A percentile compares a stretch with the other conserved stretches of the same genome.
Evolutionary conservation across 2,888 invertebrate species (phyloP).

Genomic region (Teleiodes luculella): DNA sequence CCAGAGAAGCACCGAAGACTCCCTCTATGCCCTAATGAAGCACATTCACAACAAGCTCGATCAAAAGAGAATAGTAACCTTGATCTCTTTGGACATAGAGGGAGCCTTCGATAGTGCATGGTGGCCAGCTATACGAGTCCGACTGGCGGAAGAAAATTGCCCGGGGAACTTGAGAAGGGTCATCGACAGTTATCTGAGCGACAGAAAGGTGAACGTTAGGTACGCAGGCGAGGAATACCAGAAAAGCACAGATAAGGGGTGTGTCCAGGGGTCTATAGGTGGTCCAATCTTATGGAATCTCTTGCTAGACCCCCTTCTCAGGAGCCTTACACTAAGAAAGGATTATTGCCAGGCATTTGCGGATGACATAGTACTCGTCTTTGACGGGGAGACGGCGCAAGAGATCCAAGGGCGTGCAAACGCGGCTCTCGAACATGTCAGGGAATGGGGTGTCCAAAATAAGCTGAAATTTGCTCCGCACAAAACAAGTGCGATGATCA

Average conservation of each 20-base stretch:
- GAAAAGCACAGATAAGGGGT: not conserved
- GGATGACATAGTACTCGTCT: not conserved
- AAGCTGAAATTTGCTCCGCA: not conserved
- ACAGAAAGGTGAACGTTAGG: not conserved
- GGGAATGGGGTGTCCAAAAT: not conserved
- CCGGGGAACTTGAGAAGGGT: no score
- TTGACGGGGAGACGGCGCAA: slow-evolving; percentile 8
- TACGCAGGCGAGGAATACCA: not conserved
- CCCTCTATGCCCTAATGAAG: not conserved
- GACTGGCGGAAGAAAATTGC: no score
- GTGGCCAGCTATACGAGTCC: not conserved
- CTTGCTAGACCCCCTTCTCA: not conserved
- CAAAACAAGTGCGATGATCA: not conserved
- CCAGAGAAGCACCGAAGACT: slow-evolving; percentile 16
- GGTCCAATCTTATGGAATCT: not conserved
- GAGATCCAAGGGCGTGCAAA: not conserved
- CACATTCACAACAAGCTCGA: not conserved
- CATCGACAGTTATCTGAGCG: not conserved
- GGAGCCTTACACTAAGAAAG: not conserved
- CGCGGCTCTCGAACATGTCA: no score
- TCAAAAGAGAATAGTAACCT: not conserved
- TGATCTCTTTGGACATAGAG: not conserved
- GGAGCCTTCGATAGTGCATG: not conserved
- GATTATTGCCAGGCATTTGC: no score
- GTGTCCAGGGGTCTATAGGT: not conserved